Conservation (phyloP, 2,888 invertebrate species). For the Tachina fera region DNA sequence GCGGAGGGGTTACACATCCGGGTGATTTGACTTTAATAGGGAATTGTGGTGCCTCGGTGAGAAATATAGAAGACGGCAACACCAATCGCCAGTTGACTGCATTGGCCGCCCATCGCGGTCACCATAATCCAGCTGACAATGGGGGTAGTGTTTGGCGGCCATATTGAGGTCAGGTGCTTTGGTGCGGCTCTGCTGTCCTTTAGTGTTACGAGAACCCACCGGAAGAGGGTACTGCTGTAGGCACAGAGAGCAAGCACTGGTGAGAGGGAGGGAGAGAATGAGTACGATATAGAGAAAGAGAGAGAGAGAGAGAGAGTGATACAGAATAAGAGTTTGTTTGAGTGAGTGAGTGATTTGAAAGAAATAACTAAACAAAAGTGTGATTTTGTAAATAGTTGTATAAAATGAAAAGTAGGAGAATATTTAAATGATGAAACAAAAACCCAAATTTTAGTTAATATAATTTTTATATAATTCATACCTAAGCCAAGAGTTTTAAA, state of each 20-base stretch:
- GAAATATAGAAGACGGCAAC: constrained; percentile 82
- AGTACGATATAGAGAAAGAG: background rate
- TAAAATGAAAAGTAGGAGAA: constrained; percentile 48
- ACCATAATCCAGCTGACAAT: constrained; percentile 83
- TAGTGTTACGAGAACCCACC: constrained; percentile 80
- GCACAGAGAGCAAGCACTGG: constrained; percentile 72
- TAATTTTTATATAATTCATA: constrained; percentile 43
- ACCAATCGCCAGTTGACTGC: constrained; percentile 82
- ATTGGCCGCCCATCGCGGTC: constrained; percentile 82
- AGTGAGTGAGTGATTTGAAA: too few species aligned
- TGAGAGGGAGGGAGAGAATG: constrained; percentile 1
- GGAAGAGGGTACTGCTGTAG: constrained; percentile 62
- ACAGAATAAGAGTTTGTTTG: too few species aligned
- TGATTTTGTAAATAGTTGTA: constrained; percentile 63
- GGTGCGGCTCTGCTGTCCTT: constrained; percentile 82
- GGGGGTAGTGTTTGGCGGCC: constrained; percentile 90
- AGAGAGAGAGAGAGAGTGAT: background rate
- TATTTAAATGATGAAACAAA: constrained; percentile 15
- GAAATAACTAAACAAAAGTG: background rate
- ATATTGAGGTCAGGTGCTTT: constrained; percentile 85
- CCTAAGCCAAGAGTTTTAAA: constrained; percentile 18
- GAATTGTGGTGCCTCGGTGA: constrained; percentile 82
- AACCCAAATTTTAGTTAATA: constrained; percentile 60
- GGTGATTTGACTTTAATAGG: constrained; percentile 82
- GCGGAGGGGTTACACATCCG: constrained; percentile 81